A percentile compares a stretch with the other conserved stretches of the same genome.
Conservation (phyloP, 2,888 invertebrate species). For the Helicoverpa assulta region DNA sequence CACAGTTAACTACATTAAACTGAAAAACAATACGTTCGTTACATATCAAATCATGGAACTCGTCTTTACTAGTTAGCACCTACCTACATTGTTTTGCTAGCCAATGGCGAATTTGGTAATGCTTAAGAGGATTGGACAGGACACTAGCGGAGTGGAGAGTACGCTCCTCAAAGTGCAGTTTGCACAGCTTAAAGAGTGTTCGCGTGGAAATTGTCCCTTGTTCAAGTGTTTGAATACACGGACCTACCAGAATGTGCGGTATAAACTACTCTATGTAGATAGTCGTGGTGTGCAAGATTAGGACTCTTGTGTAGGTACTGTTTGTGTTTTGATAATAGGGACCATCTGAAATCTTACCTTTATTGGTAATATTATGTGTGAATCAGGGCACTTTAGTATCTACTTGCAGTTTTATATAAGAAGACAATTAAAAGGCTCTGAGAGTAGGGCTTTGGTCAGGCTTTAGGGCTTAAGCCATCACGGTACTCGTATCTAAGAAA, state of each 20-base stretch:
- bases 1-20: no score
- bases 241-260: background rate
- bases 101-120: constrained; percentile 2
- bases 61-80: background rate
- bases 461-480: no score
- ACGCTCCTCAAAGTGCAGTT: constrained; percentile 1
- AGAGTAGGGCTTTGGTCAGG: no score
- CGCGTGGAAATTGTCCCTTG: constrained; percentile 1
- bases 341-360: no score
- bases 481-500: no score
- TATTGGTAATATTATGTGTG: no score
- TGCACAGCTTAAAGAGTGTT: constrained; percentile 1
- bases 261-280: background rate
- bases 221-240: background rate
- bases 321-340: background rate
- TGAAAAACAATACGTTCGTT: no score
- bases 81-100: constrained; percentile 2
- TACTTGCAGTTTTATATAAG: no score
- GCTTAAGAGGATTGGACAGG: background rate
- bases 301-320: background rate
- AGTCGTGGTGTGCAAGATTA: background rate
- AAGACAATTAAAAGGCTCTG: no score
- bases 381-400: no score
- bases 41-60: background rate
- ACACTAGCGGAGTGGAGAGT: constrained; percentile 2